Base-by-base conservation (phyloP, 2,797 vertebrate genomes). In the Aldrovandia affinis region DNA sequence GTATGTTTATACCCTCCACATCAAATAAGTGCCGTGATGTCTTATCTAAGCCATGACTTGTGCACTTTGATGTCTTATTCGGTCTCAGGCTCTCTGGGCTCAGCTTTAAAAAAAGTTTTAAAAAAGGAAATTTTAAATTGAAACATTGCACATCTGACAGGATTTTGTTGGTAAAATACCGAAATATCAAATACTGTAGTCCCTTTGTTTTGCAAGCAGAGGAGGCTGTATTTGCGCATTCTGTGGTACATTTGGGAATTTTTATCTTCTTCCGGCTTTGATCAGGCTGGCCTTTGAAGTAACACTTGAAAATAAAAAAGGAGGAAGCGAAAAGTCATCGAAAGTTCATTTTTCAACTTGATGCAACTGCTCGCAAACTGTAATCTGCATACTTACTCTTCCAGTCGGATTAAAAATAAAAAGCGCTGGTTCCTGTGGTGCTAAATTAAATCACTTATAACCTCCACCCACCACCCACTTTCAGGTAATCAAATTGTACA, bases 261-360 rank as follows among this genome's bases (percentile, higher is more conserved):
- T 89, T 93, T 93, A 91, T 92, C 89, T 85, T 93, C 92, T 91
- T 88, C 88, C 93, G 83, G 89, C 95, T 97, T 97, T 98, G 95
- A 96, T 96, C 96, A 96, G 91, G 86, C 93, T 83, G 57, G 80
- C 89, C 95, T 97, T 97, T 97, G 96, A 97, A 96, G 94, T 93
- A 95, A 95, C 59, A 89, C 91, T 93, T 88, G 88, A 88, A 80
- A 87, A 93, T 90, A 91, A 92, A 91, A 93, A 83, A 83, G 84
- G 83, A 87, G 91, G 89, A 88, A 81, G 90, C 90, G 88, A 93
- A 93, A 91, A 96, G 94, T 95, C 90, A 94, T 91, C 87, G 93
- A 87, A 93, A 96, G 95, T 91, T 93, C 94, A 96, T 91, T 91
- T 92, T 77, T 93, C 93, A 94, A 95, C 92, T 96, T 87, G 88